A percentile compares a stretch with the other conserved stretches of the same genome.
phyloP scores from a whole-genome alignment of 2,888 invertebrate species.

The Myopa testacea region DNA sequence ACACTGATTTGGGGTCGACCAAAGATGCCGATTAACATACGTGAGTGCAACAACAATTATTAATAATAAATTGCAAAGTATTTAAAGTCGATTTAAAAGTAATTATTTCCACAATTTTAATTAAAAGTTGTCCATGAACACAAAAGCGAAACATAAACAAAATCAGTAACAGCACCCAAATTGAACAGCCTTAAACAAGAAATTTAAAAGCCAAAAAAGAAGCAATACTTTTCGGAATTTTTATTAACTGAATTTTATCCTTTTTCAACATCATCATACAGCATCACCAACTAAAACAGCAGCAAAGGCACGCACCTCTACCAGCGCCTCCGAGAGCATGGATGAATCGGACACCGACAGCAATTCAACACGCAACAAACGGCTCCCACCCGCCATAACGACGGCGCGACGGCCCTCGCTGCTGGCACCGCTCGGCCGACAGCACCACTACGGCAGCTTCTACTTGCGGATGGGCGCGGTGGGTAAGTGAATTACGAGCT shows the following conservation, averaged over 20 bases:
- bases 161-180: neutral
- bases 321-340: conserved; percentile 71
- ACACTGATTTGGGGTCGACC: conserved; percentile 79
- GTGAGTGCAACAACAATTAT: conserved; percentile 67
- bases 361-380: conserved; percentile 63
- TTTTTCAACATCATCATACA: conserved; percentile 39
- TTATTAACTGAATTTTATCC: neutral
- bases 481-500: conserved; percentile 71
- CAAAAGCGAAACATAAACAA: neutral
- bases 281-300: conserved; percentile 64
- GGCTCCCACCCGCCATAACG: conserved; percentile 68
- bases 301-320: conserved; percentile 57
- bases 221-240: neutral
- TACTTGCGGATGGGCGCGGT: conserved; percentile 94
- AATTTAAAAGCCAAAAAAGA: neutral
- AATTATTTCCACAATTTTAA: conserved; percentile 3
- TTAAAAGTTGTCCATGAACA: conserved; percentile 12
- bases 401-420: conserved; percentile 70
- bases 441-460: conserved; percentile 90
- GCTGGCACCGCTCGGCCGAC: conserved; percentile 70
- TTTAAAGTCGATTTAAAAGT: conserved; percentile 3
- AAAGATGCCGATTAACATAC: conserved; percentile 70
- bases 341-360: conserved; percentile 71
- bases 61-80: neutral
- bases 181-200: neutral